Evolutionary conservation across 2,797 vertebrate species (phyloP).

Genomic region (Rhodeus uyekii): DNA sequence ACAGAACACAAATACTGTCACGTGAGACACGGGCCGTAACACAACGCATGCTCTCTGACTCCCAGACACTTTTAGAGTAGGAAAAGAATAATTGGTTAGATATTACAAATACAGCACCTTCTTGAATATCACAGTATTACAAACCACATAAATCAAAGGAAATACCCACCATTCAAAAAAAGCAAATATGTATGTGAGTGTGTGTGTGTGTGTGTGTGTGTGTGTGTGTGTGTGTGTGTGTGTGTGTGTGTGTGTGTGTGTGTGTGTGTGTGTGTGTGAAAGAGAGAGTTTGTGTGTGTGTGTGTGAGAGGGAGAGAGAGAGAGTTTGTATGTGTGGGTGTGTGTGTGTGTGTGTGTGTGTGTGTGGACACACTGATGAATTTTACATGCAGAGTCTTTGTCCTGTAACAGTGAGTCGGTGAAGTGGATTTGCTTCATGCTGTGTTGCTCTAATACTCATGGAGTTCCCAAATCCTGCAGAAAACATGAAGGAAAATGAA

Average conservation of each 20-base stretch:
- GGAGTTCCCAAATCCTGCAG: slow-evolving; percentile 65
- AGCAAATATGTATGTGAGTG: neutral
- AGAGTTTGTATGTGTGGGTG: neutral
- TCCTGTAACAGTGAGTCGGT: slow-evolving; percentile 36
- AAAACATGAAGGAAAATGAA: slow-evolving; percentile 55
- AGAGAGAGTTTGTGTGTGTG: neutral
- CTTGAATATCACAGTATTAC: neutral
- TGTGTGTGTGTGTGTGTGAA: neutral
- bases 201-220: neutral
- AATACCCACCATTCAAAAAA: neutral
- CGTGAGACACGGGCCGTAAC: no score
- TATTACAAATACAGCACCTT: neutral
- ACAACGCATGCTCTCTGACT: no score
- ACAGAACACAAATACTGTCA: no score
- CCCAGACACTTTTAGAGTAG: no score
- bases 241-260: neutral
- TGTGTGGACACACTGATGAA: neutral
- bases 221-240: neutral
- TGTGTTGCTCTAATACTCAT: slow-evolving; percentile 78
- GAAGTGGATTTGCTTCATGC: slow-evolving; percentile 66
- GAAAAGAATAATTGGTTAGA: neutral
- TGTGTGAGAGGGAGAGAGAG: neutral
- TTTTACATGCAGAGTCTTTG: slow-evolving; percentile 33
- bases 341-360: neutral
- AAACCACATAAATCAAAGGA: neutral